phyloP scores from a whole-genome alignment of 2,113 vertebrate species.

The rabbit (Oryctolagus cuniculus) region mOryCun1.1 NC_091448.1:58240001-58240500 shows the following conservation, averaged over 20 bases:
- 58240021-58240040: background rate
- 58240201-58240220: too few relatives aligned
- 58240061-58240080: background rate
- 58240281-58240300: background rate
- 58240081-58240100: background rate
- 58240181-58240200: background rate
- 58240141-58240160: background rate
- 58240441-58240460: background rate
- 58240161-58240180: too few relatives aligned
- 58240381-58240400: too few relatives aligned
- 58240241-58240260: background rate
- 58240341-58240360: too few relatives aligned
- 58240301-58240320: background rate
- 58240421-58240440: too few relatives aligned
- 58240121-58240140: background rate
- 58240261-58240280: background rate
- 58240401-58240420: too few relatives aligned
- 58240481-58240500: background rate
- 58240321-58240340: background rate
- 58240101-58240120: accelerated
- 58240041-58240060: too few relatives aligned
- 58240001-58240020: background rate
- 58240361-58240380: too few relatives aligned
- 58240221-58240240: too few relatives aligned
- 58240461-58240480: background rate